These are phyloP conservation scores for Morone saxatilis DNA, from an alignment of 2,113 vertebrate species.

Conservation along the genomic window DNA sequence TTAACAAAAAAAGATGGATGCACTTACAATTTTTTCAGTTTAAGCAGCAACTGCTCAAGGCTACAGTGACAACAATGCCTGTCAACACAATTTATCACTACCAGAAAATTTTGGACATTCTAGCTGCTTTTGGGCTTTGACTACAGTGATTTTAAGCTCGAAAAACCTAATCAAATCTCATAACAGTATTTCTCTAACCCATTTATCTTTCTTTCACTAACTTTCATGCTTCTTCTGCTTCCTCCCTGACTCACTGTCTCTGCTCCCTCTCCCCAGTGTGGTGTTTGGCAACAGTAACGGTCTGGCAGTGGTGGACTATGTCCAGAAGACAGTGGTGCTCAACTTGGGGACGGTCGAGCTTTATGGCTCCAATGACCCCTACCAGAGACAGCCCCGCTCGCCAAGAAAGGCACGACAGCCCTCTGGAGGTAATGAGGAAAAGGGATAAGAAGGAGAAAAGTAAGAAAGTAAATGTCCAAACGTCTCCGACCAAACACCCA, in stretches of 20 bases:
- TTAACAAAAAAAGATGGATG: no score
- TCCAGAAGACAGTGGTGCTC: constrained; percentile 96
- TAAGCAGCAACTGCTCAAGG: constrained; percentile 1
- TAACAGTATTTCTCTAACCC: neutral
- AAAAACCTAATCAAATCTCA: constrained; percentile 3
- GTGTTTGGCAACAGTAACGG: constrained; percentile 98
- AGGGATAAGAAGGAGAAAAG: neutral
- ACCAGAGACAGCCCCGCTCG: constrained; percentile 95
- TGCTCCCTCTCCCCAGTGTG: constrained; percentile 73
- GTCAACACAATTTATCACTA: constrained; percentile 1
- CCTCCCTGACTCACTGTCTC: neutral
- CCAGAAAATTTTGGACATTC: neutral
- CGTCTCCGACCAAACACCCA: neutral
- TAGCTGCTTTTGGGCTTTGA: constrained; percentile 8
- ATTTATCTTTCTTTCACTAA: constrained; percentile 8
- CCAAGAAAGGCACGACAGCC: constrained; percentile 96
- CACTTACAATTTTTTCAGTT: neutral
- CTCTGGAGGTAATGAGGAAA: constrained; percentile 90
- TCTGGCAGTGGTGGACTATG: constrained; percentile 97
- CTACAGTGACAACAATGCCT: neutral
- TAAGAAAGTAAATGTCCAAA: neutral
- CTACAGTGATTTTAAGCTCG: neutral
- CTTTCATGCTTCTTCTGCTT: neutral
- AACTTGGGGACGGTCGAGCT: constrained; percentile 94
- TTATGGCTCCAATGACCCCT: constrained; percentile 96